Conservation (phyloP, 1,140 invertebrate genomes). For the Drosophila orosa region DNA sequence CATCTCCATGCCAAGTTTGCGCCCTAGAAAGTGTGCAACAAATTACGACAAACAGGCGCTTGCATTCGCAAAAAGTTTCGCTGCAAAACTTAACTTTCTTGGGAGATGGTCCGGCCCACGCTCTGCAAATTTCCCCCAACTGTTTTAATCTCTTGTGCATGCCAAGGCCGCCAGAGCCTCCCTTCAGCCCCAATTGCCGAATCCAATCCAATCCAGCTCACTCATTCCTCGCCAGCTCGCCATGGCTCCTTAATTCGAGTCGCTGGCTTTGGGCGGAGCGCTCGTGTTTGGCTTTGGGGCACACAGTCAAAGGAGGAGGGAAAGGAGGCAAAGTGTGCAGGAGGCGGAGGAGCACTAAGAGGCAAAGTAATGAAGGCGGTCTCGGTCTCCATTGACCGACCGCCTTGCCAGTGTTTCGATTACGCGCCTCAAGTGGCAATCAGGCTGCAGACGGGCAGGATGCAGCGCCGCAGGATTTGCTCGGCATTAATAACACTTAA, state of each 20-base stretch:
- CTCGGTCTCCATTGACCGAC: constrained; percentile 51
- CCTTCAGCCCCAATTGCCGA: neutral
- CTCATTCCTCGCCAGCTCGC: neutral
- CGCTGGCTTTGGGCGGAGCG: constrained; percentile 29
- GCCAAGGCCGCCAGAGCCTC: constrained; percentile 23
- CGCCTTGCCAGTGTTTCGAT: constrained; percentile 70
- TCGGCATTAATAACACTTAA: constrained; percentile 71
- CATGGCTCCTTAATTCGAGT: constrained; percentile 36
- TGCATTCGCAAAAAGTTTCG: constrained; percentile 54
- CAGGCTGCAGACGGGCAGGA: constrained; percentile 37
- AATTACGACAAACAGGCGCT: constrained; percentile 47
- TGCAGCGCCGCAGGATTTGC: constrained; percentile 45
- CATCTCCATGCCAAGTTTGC: constrained; percentile 5
- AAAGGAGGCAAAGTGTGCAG: neutral
- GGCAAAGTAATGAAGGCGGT: constrained; percentile 66
- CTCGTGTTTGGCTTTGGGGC: constrained; percentile 39
- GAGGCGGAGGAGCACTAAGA: neutral
- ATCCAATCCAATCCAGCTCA: constrained; percentile 1
- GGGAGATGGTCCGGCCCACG: constrained; percentile 19
- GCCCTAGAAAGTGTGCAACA: constrained; percentile 38
- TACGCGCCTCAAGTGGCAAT: constrained; percentile 57
- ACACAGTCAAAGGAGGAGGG: constrained; percentile 9
- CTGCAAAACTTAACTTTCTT: constrained; percentile 56
- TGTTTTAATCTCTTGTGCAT: constrained; percentile 65
- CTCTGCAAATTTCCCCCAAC: constrained; percentile 33